phyloP scores from a whole-genome alignment of 2,888 invertebrate species.

The Metallyticus violacea region DNA sequence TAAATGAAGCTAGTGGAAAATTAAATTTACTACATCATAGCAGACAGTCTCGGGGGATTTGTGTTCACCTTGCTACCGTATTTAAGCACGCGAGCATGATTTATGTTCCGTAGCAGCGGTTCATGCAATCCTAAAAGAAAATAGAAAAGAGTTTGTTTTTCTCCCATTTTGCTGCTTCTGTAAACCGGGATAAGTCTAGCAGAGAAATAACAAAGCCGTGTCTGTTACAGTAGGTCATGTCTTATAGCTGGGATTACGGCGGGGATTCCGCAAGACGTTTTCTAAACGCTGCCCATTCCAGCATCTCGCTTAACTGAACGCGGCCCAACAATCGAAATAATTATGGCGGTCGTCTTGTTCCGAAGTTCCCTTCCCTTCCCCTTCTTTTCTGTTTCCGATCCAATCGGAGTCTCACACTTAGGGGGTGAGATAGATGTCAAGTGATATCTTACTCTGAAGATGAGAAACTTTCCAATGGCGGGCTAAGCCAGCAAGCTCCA shows the following conservation, averaged over 20 bases:
- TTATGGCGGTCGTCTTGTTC: background rate
- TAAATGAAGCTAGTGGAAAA: background rate
- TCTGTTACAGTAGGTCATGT: background rate
- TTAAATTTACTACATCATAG: background rate
- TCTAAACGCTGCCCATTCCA: too few relatives aligned
- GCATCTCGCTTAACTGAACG: too few relatives aligned
- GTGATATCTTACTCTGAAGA: background rate
- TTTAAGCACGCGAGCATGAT: background rate
- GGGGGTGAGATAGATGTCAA: background rate
- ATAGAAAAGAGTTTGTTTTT: background rate
- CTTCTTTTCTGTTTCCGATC: background rate
- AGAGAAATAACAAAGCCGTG: too few relatives aligned
- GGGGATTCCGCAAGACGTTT: background rate
- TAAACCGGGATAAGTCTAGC: background rate
- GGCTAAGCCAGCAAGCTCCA: background rate
- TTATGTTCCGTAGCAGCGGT: background rate
- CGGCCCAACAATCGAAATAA: background rate
- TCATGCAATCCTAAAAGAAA: too few relatives aligned
- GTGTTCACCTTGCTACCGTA: background rate
- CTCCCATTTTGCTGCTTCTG: background rate
- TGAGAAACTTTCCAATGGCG: background rate
- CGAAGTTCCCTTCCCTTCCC: background rate
- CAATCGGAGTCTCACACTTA: background rate
- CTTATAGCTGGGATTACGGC: background rate
- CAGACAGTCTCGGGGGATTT: background rate